Conservation (phyloP, 2,113 vertebrate genomes). For the Corythornis cristatus region DNA sequence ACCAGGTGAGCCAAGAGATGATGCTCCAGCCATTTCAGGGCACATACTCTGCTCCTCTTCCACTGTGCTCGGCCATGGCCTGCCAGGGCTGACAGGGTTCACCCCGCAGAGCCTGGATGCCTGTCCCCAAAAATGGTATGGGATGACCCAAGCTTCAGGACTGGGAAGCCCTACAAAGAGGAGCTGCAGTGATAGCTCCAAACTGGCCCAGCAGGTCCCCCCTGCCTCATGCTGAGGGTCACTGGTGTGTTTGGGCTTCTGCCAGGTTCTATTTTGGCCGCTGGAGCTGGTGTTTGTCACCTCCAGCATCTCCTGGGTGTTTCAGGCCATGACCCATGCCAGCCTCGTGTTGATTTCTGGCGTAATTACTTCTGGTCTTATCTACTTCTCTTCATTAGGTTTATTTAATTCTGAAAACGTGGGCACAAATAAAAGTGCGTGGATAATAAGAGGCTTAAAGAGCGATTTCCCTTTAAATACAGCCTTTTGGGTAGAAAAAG, state of each 20-base stretch:
- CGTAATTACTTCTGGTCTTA: background rate
- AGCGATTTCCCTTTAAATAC: background rate
- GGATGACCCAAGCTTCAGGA: background rate
- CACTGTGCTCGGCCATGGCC: rapidly evolving
- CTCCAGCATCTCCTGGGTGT: background rate
- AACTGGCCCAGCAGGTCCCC: background rate
- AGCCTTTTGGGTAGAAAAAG: background rate
- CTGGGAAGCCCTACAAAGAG: background rate
- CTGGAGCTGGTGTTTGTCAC: background rate
- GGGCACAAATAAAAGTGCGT: background rate
- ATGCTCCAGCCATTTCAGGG: too few species aligned
- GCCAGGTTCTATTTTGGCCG: background rate
- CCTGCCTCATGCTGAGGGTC: background rate
- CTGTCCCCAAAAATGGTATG: background rate
- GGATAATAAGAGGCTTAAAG: background rate
- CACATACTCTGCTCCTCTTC: background rate
- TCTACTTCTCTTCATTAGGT: background rate
- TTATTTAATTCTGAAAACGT: background rate
- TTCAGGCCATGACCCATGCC: background rate
- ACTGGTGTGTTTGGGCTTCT: background rate
- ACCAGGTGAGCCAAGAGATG: conserved; percentile 83
- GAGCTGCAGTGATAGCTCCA: rapidly evolving
- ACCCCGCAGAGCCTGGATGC: background rate
- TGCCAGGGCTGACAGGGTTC: background rate
- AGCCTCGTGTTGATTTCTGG: background rate